A percentile compares a stretch with the other conserved stretches of the same genome.
These are phyloP conservation scores for Sinopyrophorus schimmeli DNA, from an alignment of 2,888 invertebrate genomes.

Conservation along the genomic window DNA sequence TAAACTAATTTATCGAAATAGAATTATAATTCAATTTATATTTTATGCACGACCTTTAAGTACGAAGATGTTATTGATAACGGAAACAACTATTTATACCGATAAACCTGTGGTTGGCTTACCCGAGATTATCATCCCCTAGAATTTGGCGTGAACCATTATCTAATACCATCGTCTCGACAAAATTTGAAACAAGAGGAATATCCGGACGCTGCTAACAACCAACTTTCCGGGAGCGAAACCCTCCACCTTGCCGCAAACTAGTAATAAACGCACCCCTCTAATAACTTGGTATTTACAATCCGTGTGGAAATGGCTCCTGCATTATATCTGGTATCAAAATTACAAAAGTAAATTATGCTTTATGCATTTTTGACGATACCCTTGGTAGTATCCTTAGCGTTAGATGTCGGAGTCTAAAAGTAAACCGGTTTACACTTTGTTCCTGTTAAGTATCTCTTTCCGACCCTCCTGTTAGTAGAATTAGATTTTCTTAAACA, in stretches of 20 bases:
- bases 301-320: conserved; percentile 18
- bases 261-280: conserved; percentile 22
- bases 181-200: conserved; percentile 22
- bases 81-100: conserved; percentile 14
- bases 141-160: conserved; percentile 9
- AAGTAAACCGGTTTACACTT: neutral
- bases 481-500: conserved; percentile 11
- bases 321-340: conserved; percentile 11
- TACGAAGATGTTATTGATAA: conserved; percentile 8
- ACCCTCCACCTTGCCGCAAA: conserved; percentile 20
- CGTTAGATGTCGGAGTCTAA: neutral
- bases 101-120: conserved; percentile 15
- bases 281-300: conserved; percentile 21
- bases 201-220: conserved; percentile 22
- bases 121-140: conserved; percentile 16
- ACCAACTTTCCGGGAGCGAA: conserved; percentile 18
- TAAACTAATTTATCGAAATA: no score
- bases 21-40: no score
- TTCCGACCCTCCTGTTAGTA: neutral
- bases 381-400: neutral
- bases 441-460: conserved; percentile 3
- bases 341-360: conserved; percentile 13
- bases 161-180: conserved; percentile 18
- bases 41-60: conserved; percentile 9
- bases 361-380: conserved; percentile 8